These are phyloP conservation scores for Lasioglossum baleicum DNA, from an alignment of 1,140 invertebrate species.

Conservation along the genomic window DNA sequence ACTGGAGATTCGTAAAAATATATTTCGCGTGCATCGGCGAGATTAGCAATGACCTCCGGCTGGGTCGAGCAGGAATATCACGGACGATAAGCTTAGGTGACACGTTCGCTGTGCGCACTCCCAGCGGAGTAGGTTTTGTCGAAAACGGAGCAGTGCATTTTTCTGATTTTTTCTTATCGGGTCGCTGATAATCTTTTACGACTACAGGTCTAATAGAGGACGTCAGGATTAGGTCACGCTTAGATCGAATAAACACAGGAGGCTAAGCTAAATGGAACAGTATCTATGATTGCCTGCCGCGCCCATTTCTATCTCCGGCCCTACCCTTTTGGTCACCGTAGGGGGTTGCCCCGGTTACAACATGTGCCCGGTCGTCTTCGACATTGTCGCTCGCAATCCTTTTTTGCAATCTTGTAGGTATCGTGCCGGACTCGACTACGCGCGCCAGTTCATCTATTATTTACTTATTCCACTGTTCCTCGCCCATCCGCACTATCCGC, in stretches of 20 bases:
- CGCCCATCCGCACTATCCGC: neutral
- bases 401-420: neutral
- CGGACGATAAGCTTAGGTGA: too few species aligned
- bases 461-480: neutral
- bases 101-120: neutral
- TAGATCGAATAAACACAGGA: slow-evolving; percentile 62
- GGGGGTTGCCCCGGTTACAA: slow-evolving; percentile 50
- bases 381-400: slow-evolving; percentile 27
- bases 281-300: slow-evolving; percentile 63
- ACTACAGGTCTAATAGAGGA: slow-evolving; percentile 54
- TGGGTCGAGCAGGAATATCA: too few species aligned
- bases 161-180: slow-evolving; percentile 22
- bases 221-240: slow-evolving; percentile 58
- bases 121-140: neutral
- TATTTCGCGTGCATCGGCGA: too few species aligned
- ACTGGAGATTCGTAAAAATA: too few species aligned
- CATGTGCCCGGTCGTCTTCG: slow-evolving; percentile 38
- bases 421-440: neutral
- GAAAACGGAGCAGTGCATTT: slow-evolving; percentile 11
- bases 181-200: slow-evolving; percentile 36
- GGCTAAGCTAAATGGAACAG: slow-evolving; percentile 67
- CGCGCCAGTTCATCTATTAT: neutral
- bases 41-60: too few species aligned
- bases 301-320: slow-evolving; percentile 63
- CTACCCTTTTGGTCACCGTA: slow-evolving; percentile 62